Evolutionary conservation across 2,113 vertebrate species (phyloP).

Genomic region (Muntiacus reevesi): DNA sequence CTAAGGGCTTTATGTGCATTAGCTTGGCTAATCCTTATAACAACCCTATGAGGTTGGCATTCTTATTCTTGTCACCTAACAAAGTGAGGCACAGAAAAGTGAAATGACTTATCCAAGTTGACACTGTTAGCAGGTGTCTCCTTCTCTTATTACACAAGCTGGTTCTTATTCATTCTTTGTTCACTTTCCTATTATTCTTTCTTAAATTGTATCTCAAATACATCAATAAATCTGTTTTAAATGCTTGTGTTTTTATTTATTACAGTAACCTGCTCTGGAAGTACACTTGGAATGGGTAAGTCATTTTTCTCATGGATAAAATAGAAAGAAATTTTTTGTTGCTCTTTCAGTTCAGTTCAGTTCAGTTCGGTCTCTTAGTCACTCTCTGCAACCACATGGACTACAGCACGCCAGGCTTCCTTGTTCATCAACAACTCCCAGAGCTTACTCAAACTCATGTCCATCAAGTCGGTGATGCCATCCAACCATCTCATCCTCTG

Average conservation of each 20-base stretch:
- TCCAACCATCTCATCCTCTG: not conserved
- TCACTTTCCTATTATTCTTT: not conserved
- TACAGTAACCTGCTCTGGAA: conserved; percentile 92
- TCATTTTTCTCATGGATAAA: conserved; percentile 25
- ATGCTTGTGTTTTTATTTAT: conserved; percentile 64
- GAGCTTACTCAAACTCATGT: not conserved
- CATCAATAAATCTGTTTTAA: not conserved
- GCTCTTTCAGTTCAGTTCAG: not conserved
- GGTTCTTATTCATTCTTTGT: not conserved
- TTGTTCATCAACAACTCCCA: not conserved
- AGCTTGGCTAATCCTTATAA: not conserved
- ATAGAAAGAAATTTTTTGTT: not conserved
- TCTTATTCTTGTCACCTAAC: not conserved
- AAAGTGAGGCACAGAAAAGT: not conserved
- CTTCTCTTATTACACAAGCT: not conserved
- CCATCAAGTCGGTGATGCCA: not conserved
- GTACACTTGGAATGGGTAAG: conserved; percentile 90
- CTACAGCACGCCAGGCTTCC: not conserved
- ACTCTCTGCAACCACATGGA: not conserved
- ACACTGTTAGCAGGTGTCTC: not conserved
- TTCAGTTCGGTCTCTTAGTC: rapidly evolving
- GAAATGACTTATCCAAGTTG: not conserved
- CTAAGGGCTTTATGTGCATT: not conserved
- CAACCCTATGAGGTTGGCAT: not conserved
- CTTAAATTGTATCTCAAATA: not conserved